These are phyloP conservation scores for Ctenopoma kingsleyae DNA, from an alignment of 2,797 vertebrate species.

Conservation along the genomic window DNA sequence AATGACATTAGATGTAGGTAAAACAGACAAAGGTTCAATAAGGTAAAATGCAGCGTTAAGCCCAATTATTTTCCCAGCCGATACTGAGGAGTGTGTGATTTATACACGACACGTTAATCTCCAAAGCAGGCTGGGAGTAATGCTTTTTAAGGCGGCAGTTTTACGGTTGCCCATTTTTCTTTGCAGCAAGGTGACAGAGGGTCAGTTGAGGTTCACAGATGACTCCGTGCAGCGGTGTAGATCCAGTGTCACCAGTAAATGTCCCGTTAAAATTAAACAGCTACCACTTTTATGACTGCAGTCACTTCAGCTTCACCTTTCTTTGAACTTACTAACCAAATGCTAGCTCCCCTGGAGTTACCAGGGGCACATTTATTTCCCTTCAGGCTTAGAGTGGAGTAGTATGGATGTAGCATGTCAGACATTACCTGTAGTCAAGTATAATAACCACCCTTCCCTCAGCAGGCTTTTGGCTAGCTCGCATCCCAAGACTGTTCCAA, in stretches of 20 bases:
- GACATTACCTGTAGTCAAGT: slow-evolving; percentile 21
- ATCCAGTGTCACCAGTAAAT: slow-evolving; percentile 62
- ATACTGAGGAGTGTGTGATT: slow-evolving; percentile 30
- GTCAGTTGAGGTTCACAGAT: slow-evolving; percentile 56
- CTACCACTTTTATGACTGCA: slow-evolving; percentile 38
- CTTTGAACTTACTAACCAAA: slow-evolving; percentile 41
- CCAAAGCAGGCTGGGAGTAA: slow-evolving; percentile 46
- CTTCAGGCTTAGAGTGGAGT: slow-evolving; percentile 19
- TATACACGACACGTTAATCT: slow-evolving; percentile 38
- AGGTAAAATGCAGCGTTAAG: not conserved
- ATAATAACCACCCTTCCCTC: not conserved
- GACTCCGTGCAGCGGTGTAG: slow-evolving; percentile 23
- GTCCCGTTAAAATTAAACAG: slow-evolving; percentile 53
- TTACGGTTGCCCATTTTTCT: slow-evolving; percentile 48
- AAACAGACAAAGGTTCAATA: not conserved
- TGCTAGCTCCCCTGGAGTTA: slow-evolving; percentile 33
- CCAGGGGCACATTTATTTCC: slow-evolving; percentile 27
- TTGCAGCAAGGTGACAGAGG: slow-evolving; percentile 31
- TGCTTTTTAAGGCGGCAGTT: slow-evolving; percentile 47
- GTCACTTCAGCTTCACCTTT: slow-evolving; percentile 48
- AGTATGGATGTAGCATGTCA: slow-evolving; percentile 34
- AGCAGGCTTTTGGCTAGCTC: not conserved
- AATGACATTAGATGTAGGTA: not conserved
- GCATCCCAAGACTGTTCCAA: slow-evolving; percentile 11
- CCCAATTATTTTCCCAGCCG: not conserved